Evolutionary conservation across 2,113 vertebrate species (phyloP).

Genomic region (Rhinopomastus cyanomelas): DNA sequence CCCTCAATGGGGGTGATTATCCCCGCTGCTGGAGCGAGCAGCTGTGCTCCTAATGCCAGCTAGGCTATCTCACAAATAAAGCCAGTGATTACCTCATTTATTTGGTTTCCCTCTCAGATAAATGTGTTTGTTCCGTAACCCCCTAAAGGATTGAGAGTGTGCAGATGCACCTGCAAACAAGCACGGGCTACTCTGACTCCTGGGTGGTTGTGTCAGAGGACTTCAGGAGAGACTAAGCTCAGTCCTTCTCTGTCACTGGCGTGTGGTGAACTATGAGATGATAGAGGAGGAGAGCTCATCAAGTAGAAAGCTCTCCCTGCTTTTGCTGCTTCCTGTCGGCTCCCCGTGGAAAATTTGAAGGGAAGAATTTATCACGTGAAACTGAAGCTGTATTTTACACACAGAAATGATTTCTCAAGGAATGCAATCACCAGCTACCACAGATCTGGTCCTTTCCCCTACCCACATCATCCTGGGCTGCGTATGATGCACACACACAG

Average conservation of each 20-base stretch:
- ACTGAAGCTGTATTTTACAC: accelerated
- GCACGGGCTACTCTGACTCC: background rate
- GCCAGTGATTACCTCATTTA: background rate
- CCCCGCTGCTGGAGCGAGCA: background rate
- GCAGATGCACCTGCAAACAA: background rate
- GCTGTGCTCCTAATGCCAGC: background rate
- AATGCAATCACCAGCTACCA: accelerated
- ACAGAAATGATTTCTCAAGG: background rate
- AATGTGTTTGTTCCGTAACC: background rate
- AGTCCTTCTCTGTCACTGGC: background rate
- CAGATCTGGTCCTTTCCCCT: background rate
- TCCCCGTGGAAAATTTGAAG: background rate
- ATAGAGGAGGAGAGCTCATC: background rate
- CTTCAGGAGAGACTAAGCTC: background rate
- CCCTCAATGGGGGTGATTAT: background rate
- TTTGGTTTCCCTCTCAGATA: background rate
- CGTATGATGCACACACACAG: background rate
- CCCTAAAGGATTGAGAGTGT: background rate
- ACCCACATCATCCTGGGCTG: background rate
- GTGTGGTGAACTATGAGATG: background rate
- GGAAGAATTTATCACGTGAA: background rate
- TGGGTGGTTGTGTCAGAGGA: background rate
- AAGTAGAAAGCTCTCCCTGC: background rate
- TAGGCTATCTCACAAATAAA: background rate
- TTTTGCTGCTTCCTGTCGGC: background rate